Conservation (phyloP, 2,797 vertebrate species). For the Phataginus tricuspis region DNA sequence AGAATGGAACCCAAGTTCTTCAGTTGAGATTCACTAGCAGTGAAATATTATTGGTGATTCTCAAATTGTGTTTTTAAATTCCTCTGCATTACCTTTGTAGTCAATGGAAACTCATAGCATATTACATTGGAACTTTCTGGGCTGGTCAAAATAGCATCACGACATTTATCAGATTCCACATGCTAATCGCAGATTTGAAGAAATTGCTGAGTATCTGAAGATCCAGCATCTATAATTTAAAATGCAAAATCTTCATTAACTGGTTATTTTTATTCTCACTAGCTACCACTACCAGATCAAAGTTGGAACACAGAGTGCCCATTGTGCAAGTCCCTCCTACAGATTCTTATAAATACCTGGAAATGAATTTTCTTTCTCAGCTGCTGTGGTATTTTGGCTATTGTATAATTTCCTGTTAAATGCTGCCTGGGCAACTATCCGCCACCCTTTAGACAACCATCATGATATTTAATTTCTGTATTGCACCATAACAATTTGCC, state of each 20-base stretch:
- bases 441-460: not conserved
- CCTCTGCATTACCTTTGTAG: not conserved
- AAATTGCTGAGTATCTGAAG: not conserved
- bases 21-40: not conserved
- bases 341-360: not conserved
- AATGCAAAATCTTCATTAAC: slow-evolving; percentile 3
- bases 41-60: not conserved
- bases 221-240: not conserved
- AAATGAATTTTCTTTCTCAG: not conserved
- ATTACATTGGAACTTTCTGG: not conserved
- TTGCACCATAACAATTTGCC: not conserved
- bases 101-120: not conserved
- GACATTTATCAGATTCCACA: not conserved
- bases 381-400: not conserved
- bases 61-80: not conserved
- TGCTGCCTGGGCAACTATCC: not conserved
- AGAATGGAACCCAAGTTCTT: not conserved
- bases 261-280: slow-evolving; percentile 1
- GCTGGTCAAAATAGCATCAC: not conserved
- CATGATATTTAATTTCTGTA: not conserved
- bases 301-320: not conserved
- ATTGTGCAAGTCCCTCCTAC: not conserved
- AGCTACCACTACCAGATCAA: not conserved
- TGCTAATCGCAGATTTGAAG: not conserved
- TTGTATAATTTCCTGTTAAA: slow-evolving; percentile 18